Base-by-base conservation (phyloP, 1,140 invertebrate species). In the Druon quercuslanigerum region DNA sequence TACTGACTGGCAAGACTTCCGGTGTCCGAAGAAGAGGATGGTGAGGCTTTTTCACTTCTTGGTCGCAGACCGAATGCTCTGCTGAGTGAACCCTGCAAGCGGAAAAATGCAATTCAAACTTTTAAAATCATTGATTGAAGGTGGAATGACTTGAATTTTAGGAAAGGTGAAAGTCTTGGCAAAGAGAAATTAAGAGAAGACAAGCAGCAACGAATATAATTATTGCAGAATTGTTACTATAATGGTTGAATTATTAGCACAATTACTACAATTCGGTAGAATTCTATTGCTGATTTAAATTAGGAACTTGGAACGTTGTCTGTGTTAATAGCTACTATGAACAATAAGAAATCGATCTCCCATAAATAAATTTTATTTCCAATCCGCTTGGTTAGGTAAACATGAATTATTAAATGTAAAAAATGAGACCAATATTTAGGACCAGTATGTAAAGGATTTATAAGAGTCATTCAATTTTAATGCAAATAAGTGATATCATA, bases 11-110 rank as follows among this genome's bases (percentile, higher is more conserved):
- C 91, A 9, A 93, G 89, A 81, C 92, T 92, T 80, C 92, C 93
- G 9, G 92, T 93, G 80, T 92, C 93, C 51, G 92, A 93, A 17
- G 92, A 93, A 46, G 92, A 93, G 12, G 92, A 93, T 4, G 93
- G 92, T 6, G 94, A 94, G 51, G 86, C 87, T 80, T 88, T 92
- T 87, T 86, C 92, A 80, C 92, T 94, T 80, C 94, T 94, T 2
- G 93, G 91, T 79, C 93, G 94, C 16, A 95, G 89, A 50, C 96
- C 95, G 51, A 96, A 92, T 14, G 95, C 96, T 79, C 95, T 92
- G 74, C 94, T 95, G 85, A 96, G 92, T 51, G 95, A 96, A 56
- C 95, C 95, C 95, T 96, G 92, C 54, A 92, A 92, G 86, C 50
- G 72, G 12, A 80, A 51, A 51, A 25, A 13, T 33, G 72, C 25